Evolutionary conservation across 2,888 invertebrate species (phyloP).

Genomic region (Nineta flava): DNA sequence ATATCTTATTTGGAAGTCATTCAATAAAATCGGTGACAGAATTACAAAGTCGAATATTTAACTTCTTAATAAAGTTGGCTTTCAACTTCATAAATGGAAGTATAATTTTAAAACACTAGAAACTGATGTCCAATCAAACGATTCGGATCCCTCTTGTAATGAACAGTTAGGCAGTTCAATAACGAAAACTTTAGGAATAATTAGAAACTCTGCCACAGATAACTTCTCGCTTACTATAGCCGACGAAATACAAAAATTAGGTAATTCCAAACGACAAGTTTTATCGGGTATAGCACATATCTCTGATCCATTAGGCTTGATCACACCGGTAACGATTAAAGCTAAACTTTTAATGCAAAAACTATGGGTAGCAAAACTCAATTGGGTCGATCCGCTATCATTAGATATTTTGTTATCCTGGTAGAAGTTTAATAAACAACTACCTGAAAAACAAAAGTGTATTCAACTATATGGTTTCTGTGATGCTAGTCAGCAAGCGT

Average conservation of each 20-base stretch:
- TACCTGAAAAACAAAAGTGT: no score
- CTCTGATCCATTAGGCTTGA: not conserved
- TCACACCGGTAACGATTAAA: not conserved
- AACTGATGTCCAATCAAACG: no score
- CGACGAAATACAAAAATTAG: not conserved
- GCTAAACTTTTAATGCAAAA: not conserved
- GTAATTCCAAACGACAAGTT: not conserved
- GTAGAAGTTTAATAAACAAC: not conserved
- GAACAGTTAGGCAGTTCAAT: no score
- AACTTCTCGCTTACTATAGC: not conserved
- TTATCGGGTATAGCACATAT: not conserved
- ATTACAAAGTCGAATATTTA: not conserved
- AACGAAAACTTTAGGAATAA: not conserved
- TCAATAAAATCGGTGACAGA: not conserved
- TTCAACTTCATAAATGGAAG: not conserved
- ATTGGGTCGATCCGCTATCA: not conserved
- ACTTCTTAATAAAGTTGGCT: not conserved
- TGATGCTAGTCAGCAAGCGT: not conserved
- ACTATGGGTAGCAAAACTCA: not conserved
- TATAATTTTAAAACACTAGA: no score
- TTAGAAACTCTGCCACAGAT: not conserved
- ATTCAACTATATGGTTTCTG: not conserved
- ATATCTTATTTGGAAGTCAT: slow-evolving; percentile 6
- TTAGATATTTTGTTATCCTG: not conserved
- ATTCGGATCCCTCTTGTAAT: no score